Conservation (phyloP, 2,888 invertebrate genomes). For the Lepeophtheirus nordmannii region DNA sequence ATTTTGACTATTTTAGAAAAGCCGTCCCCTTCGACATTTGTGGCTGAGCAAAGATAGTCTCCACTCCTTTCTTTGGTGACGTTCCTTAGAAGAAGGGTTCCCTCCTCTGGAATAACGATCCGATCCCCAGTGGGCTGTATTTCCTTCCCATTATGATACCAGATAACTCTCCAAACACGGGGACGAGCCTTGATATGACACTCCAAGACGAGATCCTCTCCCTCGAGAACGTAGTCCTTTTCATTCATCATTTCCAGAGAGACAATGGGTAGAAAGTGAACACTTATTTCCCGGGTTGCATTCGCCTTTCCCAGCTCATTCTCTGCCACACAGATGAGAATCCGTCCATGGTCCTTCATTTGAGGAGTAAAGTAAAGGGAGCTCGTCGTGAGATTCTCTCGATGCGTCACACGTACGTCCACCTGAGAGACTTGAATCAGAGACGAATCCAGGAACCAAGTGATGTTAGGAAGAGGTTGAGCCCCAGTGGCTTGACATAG, state of each 20-base stretch:
- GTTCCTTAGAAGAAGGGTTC: slow-evolving; percentile 2
- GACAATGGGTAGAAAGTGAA: slow-evolving; percentile 20
- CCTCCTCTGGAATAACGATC: slow-evolving; percentile 14
- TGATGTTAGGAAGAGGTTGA: slow-evolving; percentile 12
- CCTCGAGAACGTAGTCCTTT: slow-evolving; percentile 1
- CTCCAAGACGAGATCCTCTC: slow-evolving; percentile 7
- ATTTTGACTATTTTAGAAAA: slow-evolving; percentile 8
- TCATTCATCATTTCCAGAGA: slow-evolving; percentile 11
- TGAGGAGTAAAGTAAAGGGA: slow-evolving; percentile 12
- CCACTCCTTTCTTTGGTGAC: slow-evolving; percentile 12
- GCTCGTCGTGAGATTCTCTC: slow-evolving; percentile 15
- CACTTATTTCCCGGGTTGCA: neutral
- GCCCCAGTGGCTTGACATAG: slow-evolving; percentile 21
- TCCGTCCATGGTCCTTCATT: slow-evolving; percentile 23
- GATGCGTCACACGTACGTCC: neutral
- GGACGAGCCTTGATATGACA: slow-evolving; percentile 19
- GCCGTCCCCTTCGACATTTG: slow-evolving; percentile 21
- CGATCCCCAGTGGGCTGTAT: slow-evolving; percentile 4
- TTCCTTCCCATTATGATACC: slow-evolving; percentile 17
- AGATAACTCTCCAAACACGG: slow-evolving; percentile 19
- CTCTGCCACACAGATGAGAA: slow-evolving; percentile 12
- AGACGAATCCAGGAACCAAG: slow-evolving; percentile 6
- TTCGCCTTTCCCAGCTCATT: slow-evolving; percentile 10
- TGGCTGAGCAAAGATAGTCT: slow-evolving; percentile 12
- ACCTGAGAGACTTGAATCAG: neutral